Base-by-base conservation (phyloP, 1,140 invertebrate genomes). In the Aphelinus certus region DNA sequence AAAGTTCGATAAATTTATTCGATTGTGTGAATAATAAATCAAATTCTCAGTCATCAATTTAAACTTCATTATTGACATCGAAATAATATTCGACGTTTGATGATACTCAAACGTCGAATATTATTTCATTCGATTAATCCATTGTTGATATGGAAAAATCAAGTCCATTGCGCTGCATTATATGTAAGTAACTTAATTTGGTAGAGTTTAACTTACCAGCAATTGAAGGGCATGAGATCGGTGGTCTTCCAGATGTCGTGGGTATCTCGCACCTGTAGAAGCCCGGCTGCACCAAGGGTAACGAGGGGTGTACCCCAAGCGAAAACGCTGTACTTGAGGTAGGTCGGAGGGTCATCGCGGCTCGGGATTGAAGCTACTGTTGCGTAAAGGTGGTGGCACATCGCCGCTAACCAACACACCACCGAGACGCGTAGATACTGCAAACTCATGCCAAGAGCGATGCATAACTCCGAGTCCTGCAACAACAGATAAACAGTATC, bases 401-500 rank as follows among this genome's bases (percentile, higher is more conserved):
- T 91, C 7, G 88, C 87, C 4, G 89, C 85, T 57, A 91, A 83
- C 92, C 92, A 92, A 61, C 89, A 90, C n/a, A 92, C 88, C 10
- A 91, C 89, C 48, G 90, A 89, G 9, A 92, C 83, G 7, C 91
- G 87, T 3, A 92, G 82, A 77, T 92, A 92, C 67, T 92, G 90
- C 51, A 92, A 83, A 10, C 91, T 90, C 74, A 92, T 87, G 3
- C 90, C 89, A 10, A 92, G 83, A 1, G 90, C 89, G 62, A 92
- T 85, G 78, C 92, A 92, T n/a, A 92, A 79, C 77, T 91, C 90
- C 1, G 89, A 84, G 71, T 92, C 91, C 91, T 92, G 86, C 5
- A 87, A 88, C 43, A 26, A 26, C 26, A 26, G 26, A 26, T 26
- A 26, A 26, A 26, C 26, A 26, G 26, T 26, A 26, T 26, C 26